Conservation (phyloP, 37 sponge, comb jelly and placozoan species). For the Theonella swinhoei region DNA sequence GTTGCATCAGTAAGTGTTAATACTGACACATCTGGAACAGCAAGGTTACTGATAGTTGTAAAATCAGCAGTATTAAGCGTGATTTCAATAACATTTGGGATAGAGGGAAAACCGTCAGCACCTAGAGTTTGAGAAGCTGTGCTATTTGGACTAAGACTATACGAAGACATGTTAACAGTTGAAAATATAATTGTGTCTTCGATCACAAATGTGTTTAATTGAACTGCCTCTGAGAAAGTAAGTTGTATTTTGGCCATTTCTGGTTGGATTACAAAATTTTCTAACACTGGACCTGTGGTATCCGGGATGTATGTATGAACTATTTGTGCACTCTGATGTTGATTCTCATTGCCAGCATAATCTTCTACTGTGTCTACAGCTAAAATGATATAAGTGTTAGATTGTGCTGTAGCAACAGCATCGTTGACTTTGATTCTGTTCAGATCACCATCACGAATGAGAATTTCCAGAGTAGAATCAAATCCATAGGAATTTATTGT, state of each 20-base stretch:
- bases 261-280: constrained; percentile 49
- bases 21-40: constrained; percentile 31
- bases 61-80: constrained; percentile 21
- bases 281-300: constrained; percentile 62
- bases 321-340: not conserved
- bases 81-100: constrained; percentile 32
- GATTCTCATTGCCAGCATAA: constrained; percentile 24
- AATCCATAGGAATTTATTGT: constrained; percentile 14
- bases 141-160: constrained; percentile 1
- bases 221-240: constrained; percentile 81
- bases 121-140: not conserved
- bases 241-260: constrained; percentile 27
- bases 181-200: constrained; percentile 29
- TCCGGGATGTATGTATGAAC: constrained; percentile 57
- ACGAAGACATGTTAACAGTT: constrained; percentile 32
- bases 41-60: constrained; percentile 6
- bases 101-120: not conserved
- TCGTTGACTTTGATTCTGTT: constrained; percentile 60
- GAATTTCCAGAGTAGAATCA: constrained; percentile 44
- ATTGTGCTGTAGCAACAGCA: constrained; percentile 39
- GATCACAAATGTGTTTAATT: constrained; percentile 52
- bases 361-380: constrained; percentile 49
- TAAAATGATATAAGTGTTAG: constrained; percentile 51
- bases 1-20: constrained; percentile 41
- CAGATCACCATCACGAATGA: constrained; percentile 39